Base-by-base conservation (phyloP, 2,113 vertebrate genomes). In the Dipodomys spectabilis region DNA sequence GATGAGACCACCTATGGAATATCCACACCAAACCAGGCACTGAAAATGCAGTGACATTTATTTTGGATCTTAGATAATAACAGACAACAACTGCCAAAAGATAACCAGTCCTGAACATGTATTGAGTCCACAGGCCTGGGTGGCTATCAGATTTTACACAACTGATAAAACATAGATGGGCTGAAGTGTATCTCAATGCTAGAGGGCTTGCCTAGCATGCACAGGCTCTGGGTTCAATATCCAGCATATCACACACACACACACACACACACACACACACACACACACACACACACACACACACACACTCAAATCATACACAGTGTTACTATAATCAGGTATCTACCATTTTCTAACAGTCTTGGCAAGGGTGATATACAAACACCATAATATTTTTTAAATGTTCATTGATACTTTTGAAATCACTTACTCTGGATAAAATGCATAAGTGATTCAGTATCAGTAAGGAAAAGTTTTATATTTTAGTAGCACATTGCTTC, bases 91-190 rank as follows among this genome's bases (percentile, higher is more conserved):
- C 22, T 72, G 72, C 64, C 20, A 88, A 19, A 25, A 74, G 72
- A 35, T 19, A 44, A 16, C n/a, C 44, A 83, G 11, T 80, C 86
- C 85, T 30, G 28, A 72, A 93, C 93, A 84, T 81, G 64, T 57
- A 39, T 0, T 74, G 64, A 73, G 23, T 80, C 22, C 32, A 19
- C 4, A 7, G 78, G 62, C 9, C 11, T n/a, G 57, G 45, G 62
- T 35, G 35, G 35, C 30, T 44, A 60, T 5, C 45, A 77, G 10
- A 11, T 81, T 73, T 91, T 62, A 32, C 49, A 45, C 0, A 5
- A 44, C 12, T 23, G 49, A 57, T 64, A 87, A 73, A 6, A 77
- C 19, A 1, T 32, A 82, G 22, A 23, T 16, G 57, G 11, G 35
- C 57, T 65, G 35, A 72, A 25, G 16, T 22, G 28, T n/a, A 18